Percentiles rank a stretch among this genome's conserved stretches.
Evolutionary conservation across 2,888 invertebrate genomes (phyloP).

Genomic region (Macrosoma leucophasiata): DNA sequence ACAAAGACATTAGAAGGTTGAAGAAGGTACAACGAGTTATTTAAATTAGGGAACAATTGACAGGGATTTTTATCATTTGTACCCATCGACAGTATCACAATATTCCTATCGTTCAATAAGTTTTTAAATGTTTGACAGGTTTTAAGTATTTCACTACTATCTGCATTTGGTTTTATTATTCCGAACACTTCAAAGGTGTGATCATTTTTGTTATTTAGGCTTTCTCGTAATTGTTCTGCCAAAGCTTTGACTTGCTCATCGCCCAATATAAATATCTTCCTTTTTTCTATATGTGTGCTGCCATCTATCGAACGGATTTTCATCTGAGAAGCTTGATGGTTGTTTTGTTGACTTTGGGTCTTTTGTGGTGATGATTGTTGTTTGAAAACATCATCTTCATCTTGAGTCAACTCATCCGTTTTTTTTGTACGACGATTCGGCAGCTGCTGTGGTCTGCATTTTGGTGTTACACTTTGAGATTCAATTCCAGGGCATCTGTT

Average conservation of each 20-base stretch:
- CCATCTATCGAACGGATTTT: conserved; percentile 1
- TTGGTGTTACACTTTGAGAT: conserved; percentile 1
- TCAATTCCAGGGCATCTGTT: conserved; percentile 1
- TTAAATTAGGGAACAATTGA: conserved; percentile 2
- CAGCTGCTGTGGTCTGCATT: not conserved
- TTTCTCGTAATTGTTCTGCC: not conserved
- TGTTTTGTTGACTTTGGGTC: too few relatives aligned
- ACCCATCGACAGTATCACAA: conserved; percentile 1
- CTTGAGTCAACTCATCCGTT: not conserved
- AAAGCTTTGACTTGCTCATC: conserved; percentile 1
- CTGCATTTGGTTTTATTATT: conserved; percentile 2
- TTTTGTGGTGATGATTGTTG: not conserved
- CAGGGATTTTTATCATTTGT: conserved; percentile 1
- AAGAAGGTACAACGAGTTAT: conserved; percentile 1
- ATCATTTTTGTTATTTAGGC: conserved; percentile 2
- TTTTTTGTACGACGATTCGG: not conserved
- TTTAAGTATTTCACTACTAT: conserved; percentile 1
- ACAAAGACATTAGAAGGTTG: not conserved
- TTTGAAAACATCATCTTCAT: not conserved
- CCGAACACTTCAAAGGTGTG: conserved; percentile 1
- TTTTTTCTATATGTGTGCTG: not conserved
- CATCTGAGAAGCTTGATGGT: not conserved
- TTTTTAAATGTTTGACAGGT: conserved; percentile 1
- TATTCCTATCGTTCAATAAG: not conserved
- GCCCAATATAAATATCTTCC: conserved; percentile 1